Evolutionary conservation across 2,113 vertebrate species (phyloP).

Genomic region (Cochlearius cochlearius): DNA sequence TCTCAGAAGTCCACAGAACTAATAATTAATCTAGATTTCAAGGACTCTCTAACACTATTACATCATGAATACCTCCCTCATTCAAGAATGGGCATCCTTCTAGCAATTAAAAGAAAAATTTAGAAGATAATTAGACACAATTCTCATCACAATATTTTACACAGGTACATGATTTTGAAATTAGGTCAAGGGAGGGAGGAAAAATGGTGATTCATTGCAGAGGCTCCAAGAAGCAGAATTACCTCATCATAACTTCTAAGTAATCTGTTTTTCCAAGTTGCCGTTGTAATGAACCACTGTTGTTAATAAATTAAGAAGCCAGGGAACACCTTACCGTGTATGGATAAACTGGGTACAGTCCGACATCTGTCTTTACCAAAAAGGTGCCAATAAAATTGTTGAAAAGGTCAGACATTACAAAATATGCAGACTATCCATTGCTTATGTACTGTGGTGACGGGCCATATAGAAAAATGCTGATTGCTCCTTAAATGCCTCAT

Average conservation of each 20-base stretch:
- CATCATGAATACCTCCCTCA: constrained; percentile 62
- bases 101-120: constrained; percentile 69
- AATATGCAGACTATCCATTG: background rate
- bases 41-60: constrained; percentile 54
- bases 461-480: background rate
- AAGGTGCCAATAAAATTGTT: background rate
- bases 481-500: background rate
- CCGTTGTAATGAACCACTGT: constrained; percentile 61
- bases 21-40: constrained; percentile 68
- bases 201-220: constrained; percentile 72
- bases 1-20: constrained; percentile 62
- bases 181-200: constrained; percentile 75
- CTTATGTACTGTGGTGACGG: background rate
- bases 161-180: constrained; percentile 76
- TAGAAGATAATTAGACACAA: constrained; percentile 74
- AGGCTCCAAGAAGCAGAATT: constrained; percentile 65
- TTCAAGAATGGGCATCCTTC: constrained; percentile 59
- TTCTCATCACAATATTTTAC: constrained; percentile 71
- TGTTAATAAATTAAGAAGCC: constrained; percentile 70
- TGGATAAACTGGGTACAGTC: constrained; percentile 57
- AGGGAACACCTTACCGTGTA: constrained; percentile 51
- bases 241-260: constrained; percentile 73
- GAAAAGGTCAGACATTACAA: background rate
- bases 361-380: constrained; percentile 63
- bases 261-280: constrained; percentile 74